These are phyloP conservation scores for Poecilia wingei DNA, from an alignment of 2,797 vertebrate genomes.

Conservation along the genomic window DNA sequence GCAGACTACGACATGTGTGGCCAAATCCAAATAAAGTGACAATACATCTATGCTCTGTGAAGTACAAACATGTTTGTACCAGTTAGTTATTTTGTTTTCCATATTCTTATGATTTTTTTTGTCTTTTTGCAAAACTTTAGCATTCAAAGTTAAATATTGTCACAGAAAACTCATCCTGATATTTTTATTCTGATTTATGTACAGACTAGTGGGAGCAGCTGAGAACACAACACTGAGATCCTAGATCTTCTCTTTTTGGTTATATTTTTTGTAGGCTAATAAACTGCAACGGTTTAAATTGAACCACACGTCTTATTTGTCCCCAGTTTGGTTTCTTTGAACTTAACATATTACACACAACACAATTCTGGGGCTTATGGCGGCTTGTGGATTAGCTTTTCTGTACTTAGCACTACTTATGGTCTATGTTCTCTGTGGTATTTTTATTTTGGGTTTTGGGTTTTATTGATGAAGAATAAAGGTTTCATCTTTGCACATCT, in stretches of 20 bases:
- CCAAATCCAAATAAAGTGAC: neutral
- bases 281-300: neutral
- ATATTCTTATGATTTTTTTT: neutral
- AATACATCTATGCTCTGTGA: neutral
- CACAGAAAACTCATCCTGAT: neutral
- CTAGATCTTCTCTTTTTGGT: neutral
- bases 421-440: neutral
- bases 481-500: too few species aligned
- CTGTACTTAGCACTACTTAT: neutral
- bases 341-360: neutral
- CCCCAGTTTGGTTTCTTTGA: neutral
- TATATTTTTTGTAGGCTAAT: neutral
- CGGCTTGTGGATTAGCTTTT: neutral
- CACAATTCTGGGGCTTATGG: neutral
- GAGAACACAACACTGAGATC: neutral
- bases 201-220: neutral
- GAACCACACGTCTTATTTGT: neutral
- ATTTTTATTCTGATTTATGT: neutral
- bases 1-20: neutral
- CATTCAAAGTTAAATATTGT: neutral
- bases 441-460: too few species aligned
- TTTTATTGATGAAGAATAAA: too few species aligned
- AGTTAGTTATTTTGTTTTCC: neutral
- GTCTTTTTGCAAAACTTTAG: neutral
- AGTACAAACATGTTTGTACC: neutral